Conservation (phyloP, 2,113 vertebrate genomes). For the Dolichallabes microphthalmus region DNA sequence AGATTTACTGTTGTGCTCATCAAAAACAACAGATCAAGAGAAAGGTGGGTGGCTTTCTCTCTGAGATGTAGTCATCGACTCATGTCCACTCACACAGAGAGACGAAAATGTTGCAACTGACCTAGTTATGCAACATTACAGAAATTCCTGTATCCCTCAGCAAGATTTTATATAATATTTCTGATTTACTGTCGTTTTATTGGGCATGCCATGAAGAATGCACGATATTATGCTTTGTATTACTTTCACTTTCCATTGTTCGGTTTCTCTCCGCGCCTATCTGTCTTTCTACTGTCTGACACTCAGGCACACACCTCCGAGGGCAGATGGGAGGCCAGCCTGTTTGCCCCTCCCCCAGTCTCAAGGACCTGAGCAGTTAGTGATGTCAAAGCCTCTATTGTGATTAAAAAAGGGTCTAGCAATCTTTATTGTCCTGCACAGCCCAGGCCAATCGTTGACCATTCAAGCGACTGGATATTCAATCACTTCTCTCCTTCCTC, state of each 20-base stretch:
- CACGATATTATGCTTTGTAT: not conserved
- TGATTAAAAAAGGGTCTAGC: slow-evolving; percentile 66
- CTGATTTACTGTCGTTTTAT: slow-evolving; percentile 10
- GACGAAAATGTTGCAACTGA: slow-evolving; percentile 38
- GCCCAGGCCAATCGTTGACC: slow-evolving; percentile 65
- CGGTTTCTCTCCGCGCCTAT: slow-evolving; percentile 7
- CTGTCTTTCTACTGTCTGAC: slow-evolving; percentile 17
- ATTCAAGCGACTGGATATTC: slow-evolving; percentile 69
- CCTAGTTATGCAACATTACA: slow-evolving; percentile 40
- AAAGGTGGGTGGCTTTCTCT: slow-evolving; percentile 46
- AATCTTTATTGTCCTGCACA: slow-evolving; percentile 67
- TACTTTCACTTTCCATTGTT: slow-evolving; percentile 9
- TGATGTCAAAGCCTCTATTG: slow-evolving; percentile 73
- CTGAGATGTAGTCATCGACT: slow-evolving; percentile 46
- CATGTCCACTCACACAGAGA: slow-evolving; percentile 33
- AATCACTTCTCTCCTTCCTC: slow-evolving; percentile 53
- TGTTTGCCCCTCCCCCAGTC: slow-evolving; percentile 39
- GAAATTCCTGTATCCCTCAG: slow-evolving; percentile 22
- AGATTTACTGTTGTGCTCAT: slow-evolving; percentile 49
- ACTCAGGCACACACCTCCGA: slow-evolving; percentile 45
- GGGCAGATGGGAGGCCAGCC: slow-evolving; percentile 70
- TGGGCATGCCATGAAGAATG: not conserved
- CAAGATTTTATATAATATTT: slow-evolving; percentile 21
- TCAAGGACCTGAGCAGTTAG: slow-evolving; percentile 60
- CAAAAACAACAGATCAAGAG: slow-evolving; percentile 28